These are phyloP conservation scores for Porites evermanni DNA, from an alignment of 92 coral and sea anemone genomes.

Conservation along the genomic window DNA sequence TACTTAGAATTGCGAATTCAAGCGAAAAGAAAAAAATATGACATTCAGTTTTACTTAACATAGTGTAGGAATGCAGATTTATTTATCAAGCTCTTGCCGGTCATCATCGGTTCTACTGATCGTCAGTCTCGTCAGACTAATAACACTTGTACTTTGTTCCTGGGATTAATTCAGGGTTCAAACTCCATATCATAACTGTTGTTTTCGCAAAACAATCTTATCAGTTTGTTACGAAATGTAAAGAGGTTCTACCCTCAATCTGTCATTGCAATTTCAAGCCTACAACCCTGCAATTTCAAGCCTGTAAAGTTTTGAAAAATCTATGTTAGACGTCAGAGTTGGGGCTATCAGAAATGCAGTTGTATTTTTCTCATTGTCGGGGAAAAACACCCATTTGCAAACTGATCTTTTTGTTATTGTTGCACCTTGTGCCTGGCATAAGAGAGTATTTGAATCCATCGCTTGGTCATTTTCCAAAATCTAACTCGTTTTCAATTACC, in stretches of 20 bases:
- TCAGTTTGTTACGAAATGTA: too few relatives aligned
- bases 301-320: too few relatives aligned
- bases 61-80: too few relatives aligned
- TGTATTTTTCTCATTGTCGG: too few relatives aligned
- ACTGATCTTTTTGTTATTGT: neutral
- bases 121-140: neutral
- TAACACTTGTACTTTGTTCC: neutral
- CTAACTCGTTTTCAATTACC: neutral
- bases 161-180: neutral
- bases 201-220: neutral
- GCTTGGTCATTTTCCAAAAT: slow-evolving; percentile 15
- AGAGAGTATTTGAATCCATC: neutral
- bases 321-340: too few relatives aligned
- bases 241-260: too few relatives aligned
- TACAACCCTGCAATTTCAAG: too few relatives aligned
- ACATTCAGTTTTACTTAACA: too few relatives aligned
- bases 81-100: neutral
- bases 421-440: neutral
- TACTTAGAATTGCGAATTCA: too few relatives aligned
- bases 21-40: too few relatives aligned
- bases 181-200: neutral
- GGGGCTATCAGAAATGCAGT: too few relatives aligned
- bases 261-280: too few relatives aligned
- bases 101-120: neutral
- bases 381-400: neutral